These are phyloP conservation scores for Dunckerocampus dactyliophorus DNA, from an alignment of 2,113 vertebrate species.

Conservation along the genomic window DNA sequence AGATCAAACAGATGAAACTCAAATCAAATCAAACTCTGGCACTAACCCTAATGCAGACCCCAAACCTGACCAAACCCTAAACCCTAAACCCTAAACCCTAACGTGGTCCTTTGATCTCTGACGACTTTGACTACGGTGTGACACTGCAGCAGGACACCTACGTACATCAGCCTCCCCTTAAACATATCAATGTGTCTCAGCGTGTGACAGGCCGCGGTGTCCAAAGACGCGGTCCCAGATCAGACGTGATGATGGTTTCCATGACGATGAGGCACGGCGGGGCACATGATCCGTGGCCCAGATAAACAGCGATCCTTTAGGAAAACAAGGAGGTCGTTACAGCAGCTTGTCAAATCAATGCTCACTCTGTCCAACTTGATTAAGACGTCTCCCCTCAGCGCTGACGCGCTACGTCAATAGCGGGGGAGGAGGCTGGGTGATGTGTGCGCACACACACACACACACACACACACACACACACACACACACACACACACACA, in stretches of 20 bases:
- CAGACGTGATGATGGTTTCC: slow-evolving; percentile 85
- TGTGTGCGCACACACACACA: slow-evolving; percentile 6
- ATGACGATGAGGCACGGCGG: slow-evolving; percentile 85
- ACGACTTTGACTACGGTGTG: neutral
- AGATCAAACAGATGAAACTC: too few relatives aligned
- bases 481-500: slow-evolving; percentile 18
- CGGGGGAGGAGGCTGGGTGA: slow-evolving; percentile 23
- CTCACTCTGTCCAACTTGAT: slow-evolving; percentile 94
- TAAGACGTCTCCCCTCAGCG: slow-evolving; percentile 92
- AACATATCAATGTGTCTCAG: slow-evolving; percentile 16
- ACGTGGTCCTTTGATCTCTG: slow-evolving; percentile 34
- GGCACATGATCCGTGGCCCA: slow-evolving; percentile 78
- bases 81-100: neutral
- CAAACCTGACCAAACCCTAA: neutral
- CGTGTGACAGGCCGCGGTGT: slow-evolving; percentile 5
- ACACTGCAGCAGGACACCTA: neutral
- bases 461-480: slow-evolving; percentile 43
- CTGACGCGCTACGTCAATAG: slow-evolving; percentile 98
- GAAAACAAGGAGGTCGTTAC: slow-evolving; percentile 99
- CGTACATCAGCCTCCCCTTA: slow-evolving; percentile 21
- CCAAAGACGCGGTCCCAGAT: slow-evolving; percentile 37
- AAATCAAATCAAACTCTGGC: too few relatives aligned
- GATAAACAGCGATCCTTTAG: slow-evolving; percentile 98
- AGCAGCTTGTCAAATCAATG: slow-evolving; percentile 99
- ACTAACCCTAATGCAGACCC: too few relatives aligned